Evolutionary conservation across 2,113 vertebrate species (phyloP).

Genomic region (Rhinolophus ferrumequinum): DNA sequence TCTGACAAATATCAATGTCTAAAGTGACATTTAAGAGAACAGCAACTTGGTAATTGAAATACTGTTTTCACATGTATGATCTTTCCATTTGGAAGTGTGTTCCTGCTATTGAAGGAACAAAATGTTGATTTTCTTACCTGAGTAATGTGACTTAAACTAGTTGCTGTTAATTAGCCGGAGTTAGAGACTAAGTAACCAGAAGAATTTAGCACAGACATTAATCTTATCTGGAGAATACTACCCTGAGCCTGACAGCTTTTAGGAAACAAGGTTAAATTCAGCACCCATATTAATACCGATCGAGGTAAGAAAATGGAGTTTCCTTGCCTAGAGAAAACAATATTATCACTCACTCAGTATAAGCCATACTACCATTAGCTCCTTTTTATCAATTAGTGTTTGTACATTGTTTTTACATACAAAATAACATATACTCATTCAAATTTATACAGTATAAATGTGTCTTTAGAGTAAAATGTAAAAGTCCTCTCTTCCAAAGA

Average conservation of each 20-base stretch:
- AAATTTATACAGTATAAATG: background rate
- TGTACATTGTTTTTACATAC: background rate
- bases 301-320: background rate
- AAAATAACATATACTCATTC: background rate
- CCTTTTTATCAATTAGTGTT: background rate
- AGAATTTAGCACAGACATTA: conserved; percentile 9
- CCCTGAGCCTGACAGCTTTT: background rate
- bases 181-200: background rate
- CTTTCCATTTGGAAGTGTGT: background rate
- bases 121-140: conserved; percentile 2
- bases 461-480: background rate
- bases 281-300: background rate
- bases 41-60: background rate
- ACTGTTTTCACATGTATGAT: background rate
- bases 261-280: conserved; percentile 35
- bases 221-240: conserved; percentile 3
- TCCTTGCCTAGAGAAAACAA: background rate
- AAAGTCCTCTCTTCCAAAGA: background rate
- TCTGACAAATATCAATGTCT: conserved; percentile 41
- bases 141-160: conserved; percentile 15
- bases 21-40: conserved; percentile 32
- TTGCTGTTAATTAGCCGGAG: conserved; percentile 25
- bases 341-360: background rate
- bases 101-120: background rate
- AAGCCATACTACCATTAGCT: background rate